These are phyloP conservation scores for Neolamprologus cancellatus DNA, from an alignment of 2,113 vertebrate genomes.

Conservation along the genomic window DNA sequence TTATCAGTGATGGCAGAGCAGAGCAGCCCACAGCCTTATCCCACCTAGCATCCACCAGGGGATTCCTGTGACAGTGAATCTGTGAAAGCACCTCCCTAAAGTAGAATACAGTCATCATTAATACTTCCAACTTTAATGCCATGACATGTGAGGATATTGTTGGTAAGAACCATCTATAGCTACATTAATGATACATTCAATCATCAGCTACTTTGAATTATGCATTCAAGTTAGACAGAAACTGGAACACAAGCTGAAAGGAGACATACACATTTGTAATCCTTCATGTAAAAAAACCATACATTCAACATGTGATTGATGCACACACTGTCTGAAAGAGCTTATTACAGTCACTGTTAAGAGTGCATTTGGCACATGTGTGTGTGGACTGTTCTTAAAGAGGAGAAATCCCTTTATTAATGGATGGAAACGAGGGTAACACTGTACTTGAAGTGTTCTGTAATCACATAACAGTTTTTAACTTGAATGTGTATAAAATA, in stretches of 20 bases:
- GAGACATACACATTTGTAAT: not conserved
- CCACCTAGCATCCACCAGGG: not conserved
- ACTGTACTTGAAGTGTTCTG: not conserved
- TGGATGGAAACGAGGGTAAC: not conserved
- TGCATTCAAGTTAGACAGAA: not conserved
- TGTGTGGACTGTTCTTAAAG: not conserved
- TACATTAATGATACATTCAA: not conserved
- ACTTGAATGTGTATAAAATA: not conserved
- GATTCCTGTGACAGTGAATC: not conserved
- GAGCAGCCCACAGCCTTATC: not conserved
- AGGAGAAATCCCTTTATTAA: not conserved
- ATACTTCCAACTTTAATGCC: not conserved
- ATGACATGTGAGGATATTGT: not conserved
- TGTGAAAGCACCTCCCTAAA: not conserved
- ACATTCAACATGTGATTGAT: not conserved
- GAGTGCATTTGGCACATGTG: not conserved
- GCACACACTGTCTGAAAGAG: not conserved
- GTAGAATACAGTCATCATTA: not conserved
- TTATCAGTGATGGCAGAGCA: not conserved
- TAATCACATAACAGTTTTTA: not conserved
- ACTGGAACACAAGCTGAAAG: not conserved
- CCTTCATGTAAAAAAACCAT: not conserved
- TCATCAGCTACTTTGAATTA: not conserved
- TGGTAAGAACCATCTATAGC: not conserved
- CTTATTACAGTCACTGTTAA: not conserved